Evolutionary conservation across 2,797 vertebrate genomes (phyloP).

Genomic region (Enteromius viviparus): DNA sequence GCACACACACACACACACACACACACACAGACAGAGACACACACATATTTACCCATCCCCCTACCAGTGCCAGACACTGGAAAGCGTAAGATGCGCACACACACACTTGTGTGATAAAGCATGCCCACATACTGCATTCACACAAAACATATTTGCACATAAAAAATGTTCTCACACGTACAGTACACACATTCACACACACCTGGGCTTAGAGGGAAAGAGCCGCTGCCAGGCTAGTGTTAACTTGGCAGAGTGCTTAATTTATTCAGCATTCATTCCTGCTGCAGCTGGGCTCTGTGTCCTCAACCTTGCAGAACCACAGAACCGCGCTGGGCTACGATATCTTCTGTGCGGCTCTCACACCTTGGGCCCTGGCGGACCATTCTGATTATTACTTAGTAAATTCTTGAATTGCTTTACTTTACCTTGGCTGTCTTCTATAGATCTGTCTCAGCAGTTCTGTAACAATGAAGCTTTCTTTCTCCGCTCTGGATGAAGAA

Average conservation of each 20-base stretch:
- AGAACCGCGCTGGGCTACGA: slow-evolving; percentile 22
- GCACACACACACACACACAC: background rate
- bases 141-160: slow-evolving; percentile 41
- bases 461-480: slow-evolving; percentile 25
- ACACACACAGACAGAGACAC: slow-evolving; percentile 13
- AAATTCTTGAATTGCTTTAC: slow-evolving; percentile 25
- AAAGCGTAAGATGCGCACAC: slow-evolving; percentile 29
- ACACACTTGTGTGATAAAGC: slow-evolving; percentile 5
- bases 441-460: slow-evolving; percentile 19
- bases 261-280: slow-evolving; percentile 57
- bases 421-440: slow-evolving; percentile 13
- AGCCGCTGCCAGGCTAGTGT: slow-evolving; percentile 54
- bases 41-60: slow-evolving; percentile 19
- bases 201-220: slow-evolving; percentile 46
- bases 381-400: slow-evolving; percentile 14
- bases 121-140: slow-evolving; percentile 21
- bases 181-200: slow-evolving; percentile 48
- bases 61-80: slow-evolving; percentile 34
- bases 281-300: slow-evolving; percentile 53
- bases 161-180: slow-evolving; percentile 27
- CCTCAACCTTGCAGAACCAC: slow-evolving; percentile 42
- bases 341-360: slow-evolving; percentile 22
- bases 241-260: slow-evolving; percentile 49
- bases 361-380: slow-evolving; percentile 17
- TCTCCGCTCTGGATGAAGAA: slow-evolving; percentile 38